Evolutionary conservation across 2,888 invertebrate species (phyloP), one percentile per base, ranked within the genome.

Genomic region (Patella pellucida): DNA sequence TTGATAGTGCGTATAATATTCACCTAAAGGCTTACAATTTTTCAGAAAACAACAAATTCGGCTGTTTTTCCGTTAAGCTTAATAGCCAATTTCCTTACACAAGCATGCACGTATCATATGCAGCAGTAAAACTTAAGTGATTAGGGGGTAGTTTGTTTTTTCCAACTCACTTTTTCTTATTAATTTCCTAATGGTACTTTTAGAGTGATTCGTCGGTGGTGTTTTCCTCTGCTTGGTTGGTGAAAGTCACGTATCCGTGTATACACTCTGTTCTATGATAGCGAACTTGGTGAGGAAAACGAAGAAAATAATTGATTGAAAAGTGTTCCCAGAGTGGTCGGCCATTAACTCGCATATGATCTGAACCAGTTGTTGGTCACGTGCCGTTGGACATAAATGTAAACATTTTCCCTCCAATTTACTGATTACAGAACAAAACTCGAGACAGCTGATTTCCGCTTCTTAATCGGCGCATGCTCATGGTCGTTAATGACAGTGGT

Each of bases 361-460:
- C 12, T 15, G 41, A 23, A 9, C 23, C 62, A 23, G 62, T 23
- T 62, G 19, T 23, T 62, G 23, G 62, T 62, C 62, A 62, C 62
- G 62, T 62, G 62, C 62, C 19, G 62, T 23, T 19, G 23, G 62
- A 19, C 62, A 62, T 19, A 62, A 62, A 62, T 62, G 62, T 23
- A 62, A 62, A 62, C 62, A 62, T 23, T 62, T 62, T 62, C 62
- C 62, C 19, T 62, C 62, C 62, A 62, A 62, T 62, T 62, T 62
- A 62, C 62, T 62, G 62, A 62, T 62, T 62, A 62, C 62, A 23
- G 62, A 62, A 62, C 62, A 62, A 62, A 62, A 62, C 62, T 23
- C 62, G 62, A 62, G 62, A 62, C 23, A 23, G 62, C 19, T 62
- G 19, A 62, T 62, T 62, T 62, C 62, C 62, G 62, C 19, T 62